Evolutionary conservation across 2,797 vertebrate species (phyloP).

Genomic region (Emys orbicularis): DNA sequence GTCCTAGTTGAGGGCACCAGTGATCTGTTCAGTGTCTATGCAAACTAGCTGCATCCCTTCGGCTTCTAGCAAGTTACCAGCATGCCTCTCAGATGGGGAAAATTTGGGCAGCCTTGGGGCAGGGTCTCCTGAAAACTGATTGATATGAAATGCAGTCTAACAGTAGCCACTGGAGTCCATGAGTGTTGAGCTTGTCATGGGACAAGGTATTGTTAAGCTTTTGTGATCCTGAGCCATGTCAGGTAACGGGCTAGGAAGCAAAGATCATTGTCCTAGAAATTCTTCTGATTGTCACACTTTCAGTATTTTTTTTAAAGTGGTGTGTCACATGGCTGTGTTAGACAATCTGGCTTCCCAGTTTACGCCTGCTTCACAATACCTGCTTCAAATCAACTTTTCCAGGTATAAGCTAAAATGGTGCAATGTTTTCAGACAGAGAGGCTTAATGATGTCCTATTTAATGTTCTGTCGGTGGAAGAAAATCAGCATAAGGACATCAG

Average conservation of each 20-base stretch:
- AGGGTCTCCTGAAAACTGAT: not conserved
- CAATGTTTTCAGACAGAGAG: not conserved
- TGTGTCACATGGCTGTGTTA: not conserved
- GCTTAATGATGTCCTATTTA: not conserved
- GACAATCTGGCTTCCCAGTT: not conserved
- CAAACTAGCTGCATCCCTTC: not conserved
- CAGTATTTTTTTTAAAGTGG: not conserved
- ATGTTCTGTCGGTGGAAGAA: not conserved
- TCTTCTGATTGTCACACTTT: not conserved
- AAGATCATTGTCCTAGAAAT: not conserved
- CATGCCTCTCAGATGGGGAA: rapidly evolving
- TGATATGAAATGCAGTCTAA: not conserved
- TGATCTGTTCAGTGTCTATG: not conserved
- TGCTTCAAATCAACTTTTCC: not conserved
- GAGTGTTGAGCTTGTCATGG: not conserved
- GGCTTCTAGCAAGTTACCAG: not conserved
- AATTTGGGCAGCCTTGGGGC: not conserved
- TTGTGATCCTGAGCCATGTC: not conserved
- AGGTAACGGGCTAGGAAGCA: not conserved
- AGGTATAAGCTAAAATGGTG: not conserved
- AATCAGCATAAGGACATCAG: not conserved
- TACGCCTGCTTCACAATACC: not conserved
- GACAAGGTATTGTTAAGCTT: too few species aligned
- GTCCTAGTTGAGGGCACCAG: not conserved
- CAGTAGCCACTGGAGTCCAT: not conserved